Evolutionary conservation across 2,888 invertebrate genomes (phyloP), one percentile per base, ranked within the genome.

Genomic region (Cyrtodaria siliqua): DNA sequence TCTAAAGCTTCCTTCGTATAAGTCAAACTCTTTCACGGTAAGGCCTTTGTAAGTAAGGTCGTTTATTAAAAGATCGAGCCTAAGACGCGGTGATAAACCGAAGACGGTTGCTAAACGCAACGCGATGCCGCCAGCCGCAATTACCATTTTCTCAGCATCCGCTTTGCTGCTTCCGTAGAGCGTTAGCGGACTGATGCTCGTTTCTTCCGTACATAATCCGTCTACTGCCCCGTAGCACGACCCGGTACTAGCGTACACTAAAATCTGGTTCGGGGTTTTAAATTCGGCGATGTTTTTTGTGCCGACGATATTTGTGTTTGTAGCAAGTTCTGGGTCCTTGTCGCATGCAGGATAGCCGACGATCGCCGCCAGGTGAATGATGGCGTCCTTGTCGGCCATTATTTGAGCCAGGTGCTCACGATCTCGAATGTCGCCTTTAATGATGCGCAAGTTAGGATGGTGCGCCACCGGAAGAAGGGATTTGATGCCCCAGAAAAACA

Each of bases 201-300:
- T 92, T 52, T 90, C 89, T 79, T 93, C 93, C 8, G 91, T 88
- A 67, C 92, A 93, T 0, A 91, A 49, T 0, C 90, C 92, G 23
- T 89, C 87, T 1, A 93, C 89, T 9, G 92, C 91, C 0, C 92
- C 93, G 72, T 93, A 93, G 62, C 93, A 93, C 0, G 92, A 92
- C 0, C 92, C 93, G 3, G 92, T 92, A 71, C 87, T 88, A 1
- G 69, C 61, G 24, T 62, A 62, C 3, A 44, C 44, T 18, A 44
- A 18, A 44, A 44, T 44, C 18, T 44, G 44, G 16, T 18, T 18
- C 4, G 62, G 53, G 14, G 61, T 53, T 23, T 69, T 69, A 16
- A 69, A 44, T 23, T 60, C 60, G 4, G 44, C 26, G 16, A 69
- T 44, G 27, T 69, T 69, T 44, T n/a, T 61, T 16, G 69, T 69